phyloP scores from a whole-genome alignment of 37 sponge, comb jelly and placozoan genomes.

The Spongilla lacustris region DNA sequence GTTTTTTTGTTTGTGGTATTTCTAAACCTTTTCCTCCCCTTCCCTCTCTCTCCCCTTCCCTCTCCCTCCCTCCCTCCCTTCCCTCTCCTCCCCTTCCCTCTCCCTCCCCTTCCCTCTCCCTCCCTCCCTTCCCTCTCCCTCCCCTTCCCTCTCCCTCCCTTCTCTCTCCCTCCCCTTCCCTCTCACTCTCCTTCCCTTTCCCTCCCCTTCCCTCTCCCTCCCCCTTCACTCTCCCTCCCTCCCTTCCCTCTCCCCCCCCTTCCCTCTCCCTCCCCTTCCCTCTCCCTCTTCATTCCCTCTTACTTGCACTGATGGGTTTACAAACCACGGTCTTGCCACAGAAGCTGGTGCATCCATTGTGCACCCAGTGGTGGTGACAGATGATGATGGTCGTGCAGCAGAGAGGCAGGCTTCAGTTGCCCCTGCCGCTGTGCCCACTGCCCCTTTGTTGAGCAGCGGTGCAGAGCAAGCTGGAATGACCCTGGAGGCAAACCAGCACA shows the following conservation, averaged over 20 bases:
- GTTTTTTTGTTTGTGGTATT: no score
- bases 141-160: not conserved
- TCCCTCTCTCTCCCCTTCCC: not conserved
- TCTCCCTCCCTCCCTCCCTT: conserved; percentile 5
- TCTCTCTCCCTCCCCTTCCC: not conserved
- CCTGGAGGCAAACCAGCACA: not conserved
- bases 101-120: not conserved
- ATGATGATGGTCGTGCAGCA: not conserved
- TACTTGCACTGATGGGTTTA: not conserved
- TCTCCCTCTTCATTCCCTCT: not conserved
- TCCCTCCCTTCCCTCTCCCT: not conserved
- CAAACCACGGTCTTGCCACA: not conserved
- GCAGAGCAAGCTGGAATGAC: not conserved
- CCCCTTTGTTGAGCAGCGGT: no score
- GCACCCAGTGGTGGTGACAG: not conserved
- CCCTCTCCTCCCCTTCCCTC: conserved; percentile 17
- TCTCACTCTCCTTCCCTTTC: not conserved
- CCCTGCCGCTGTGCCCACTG: not conserved
- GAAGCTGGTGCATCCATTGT: not conserved
- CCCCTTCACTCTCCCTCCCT: not conserved
- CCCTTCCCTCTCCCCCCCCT: not conserved
- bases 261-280: not conserved
- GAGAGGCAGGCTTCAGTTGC: not conserved
- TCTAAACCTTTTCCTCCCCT: conserved; percentile 8
- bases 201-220: not conserved